Evolutionary conservation across 1,140 invertebrate genomes (phyloP).

Genomic region (Stegodyphus dumicola): DNA sequence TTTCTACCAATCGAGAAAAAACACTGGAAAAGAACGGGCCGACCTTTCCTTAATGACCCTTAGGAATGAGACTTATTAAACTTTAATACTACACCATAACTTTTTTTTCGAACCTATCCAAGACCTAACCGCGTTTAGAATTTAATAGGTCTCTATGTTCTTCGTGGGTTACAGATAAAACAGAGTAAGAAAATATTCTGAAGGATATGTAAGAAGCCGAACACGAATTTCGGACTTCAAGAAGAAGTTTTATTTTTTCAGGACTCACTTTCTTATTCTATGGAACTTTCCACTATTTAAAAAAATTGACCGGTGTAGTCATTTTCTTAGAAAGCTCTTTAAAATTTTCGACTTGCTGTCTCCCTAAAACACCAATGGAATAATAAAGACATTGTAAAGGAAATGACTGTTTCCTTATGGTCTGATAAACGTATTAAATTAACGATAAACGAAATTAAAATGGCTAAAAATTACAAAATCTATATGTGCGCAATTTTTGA

Average conservation of each 20-base stretch:
- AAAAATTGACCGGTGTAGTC: neutral
- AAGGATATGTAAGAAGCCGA: conserved; percentile 21
- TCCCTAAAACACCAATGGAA: neutral
- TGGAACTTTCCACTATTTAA: conserved; percentile 24
- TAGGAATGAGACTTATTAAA: conserved; percentile 46
- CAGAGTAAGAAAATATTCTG: conserved; percentile 16
- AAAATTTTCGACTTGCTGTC: neutral
- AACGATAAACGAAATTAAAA: too few species aligned
- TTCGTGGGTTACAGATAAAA: conserved; percentile 33
- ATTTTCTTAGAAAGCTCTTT: neutral
- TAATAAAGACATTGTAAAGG: too few species aligned
- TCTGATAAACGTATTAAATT: too few species aligned
- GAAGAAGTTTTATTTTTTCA: conserved; percentile 41
- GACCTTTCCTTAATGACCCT: conserved; percentile 26
- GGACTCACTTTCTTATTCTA: conserved; percentile 15
- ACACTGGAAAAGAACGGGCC: neutral
- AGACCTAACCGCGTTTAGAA: conserved; percentile 24
- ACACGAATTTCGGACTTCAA: conserved; percentile 32
- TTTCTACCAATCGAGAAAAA: conserved; percentile 3
- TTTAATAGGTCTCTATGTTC: conserved; percentile 45
- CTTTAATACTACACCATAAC: conserved; percentile 44
- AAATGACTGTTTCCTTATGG: too few species aligned
- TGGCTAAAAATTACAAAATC: too few species aligned
- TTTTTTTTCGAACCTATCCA: conserved; percentile 32
- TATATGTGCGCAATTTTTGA: too few species aligned